Evolutionary conservation across 2,113 vertebrate species (phyloP).

Genomic region (Pseudorhombus dupliciocellatus): DNA sequence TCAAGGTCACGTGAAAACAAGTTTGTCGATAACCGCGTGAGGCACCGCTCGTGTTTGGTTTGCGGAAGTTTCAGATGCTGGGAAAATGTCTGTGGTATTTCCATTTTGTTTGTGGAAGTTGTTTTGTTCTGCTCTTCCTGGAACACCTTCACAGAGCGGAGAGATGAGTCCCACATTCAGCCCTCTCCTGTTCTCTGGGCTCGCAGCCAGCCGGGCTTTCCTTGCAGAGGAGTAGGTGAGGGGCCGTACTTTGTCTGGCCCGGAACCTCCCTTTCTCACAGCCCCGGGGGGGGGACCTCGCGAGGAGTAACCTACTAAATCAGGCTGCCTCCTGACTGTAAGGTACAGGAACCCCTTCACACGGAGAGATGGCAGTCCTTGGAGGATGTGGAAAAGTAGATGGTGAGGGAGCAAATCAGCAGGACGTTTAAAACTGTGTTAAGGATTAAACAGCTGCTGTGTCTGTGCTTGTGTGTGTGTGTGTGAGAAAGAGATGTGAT

Average conservation of each 20-base stretch:
- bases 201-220: constrained; percentile 66
- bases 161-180: constrained; percentile 35
- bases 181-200: constrained; percentile 51
- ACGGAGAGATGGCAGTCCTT: constrained; percentile 12
- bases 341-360: constrained; percentile 19
- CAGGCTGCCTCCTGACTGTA: constrained; percentile 20
- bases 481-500: constrained; percentile 21
- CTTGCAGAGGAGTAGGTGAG: constrained; percentile 55
- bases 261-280: constrained; percentile 48
- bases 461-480: constrained; percentile 24
- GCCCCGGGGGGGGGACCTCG: constrained; percentile 27
- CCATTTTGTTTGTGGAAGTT: constrained; percentile 3
- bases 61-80: constrained; percentile 18
- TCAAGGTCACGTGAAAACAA: constrained; percentile 49
- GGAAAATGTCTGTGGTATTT: constrained; percentile 15
- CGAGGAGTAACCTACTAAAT: constrained; percentile 27
- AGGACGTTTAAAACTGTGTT: constrained; percentile 39
- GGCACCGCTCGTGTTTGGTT: not conserved
- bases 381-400: constrained; percentile 12
- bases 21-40: constrained; percentile 39
- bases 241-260: constrained; percentile 56
- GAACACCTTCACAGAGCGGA: constrained; percentile 61
- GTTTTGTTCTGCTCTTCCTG: constrained; percentile 45
- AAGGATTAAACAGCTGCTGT: constrained; percentile 38
- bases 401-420: constrained; percentile 5